Conservation (phyloP, 2,113 vertebrate genomes). For the Holacanthus passer region DNA sequence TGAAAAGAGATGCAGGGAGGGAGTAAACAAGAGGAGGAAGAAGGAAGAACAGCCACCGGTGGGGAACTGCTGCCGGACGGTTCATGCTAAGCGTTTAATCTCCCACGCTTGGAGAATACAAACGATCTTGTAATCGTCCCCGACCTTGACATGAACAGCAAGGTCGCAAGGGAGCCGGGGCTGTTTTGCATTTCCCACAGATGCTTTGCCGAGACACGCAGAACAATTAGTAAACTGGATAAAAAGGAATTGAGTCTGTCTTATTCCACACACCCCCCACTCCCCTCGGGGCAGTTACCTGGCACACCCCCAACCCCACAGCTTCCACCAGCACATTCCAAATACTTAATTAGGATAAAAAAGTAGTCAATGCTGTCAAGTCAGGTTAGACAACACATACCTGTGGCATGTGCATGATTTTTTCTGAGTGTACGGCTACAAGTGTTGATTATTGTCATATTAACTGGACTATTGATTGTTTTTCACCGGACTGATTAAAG, state of each 20-base stretch:
- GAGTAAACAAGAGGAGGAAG: slow-evolving; percentile 12
- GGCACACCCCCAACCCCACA: slow-evolving; percentile 35
- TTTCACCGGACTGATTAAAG: neutral
- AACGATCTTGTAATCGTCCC: slow-evolving; percentile 81
- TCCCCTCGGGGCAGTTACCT: slow-evolving; percentile 59
- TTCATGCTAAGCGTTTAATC: slow-evolving; percentile 83
- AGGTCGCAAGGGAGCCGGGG: slow-evolving; percentile 53
- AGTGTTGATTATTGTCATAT: neutral
- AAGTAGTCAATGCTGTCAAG: slow-evolving; percentile 79
- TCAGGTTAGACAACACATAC: slow-evolving; percentile 67
- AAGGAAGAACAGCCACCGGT: slow-evolving; percentile 36
- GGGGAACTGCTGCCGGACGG: slow-evolving; percentile 64
- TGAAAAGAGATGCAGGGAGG: slow-evolving; percentile 6
- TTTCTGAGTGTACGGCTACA: neutral
- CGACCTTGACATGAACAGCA: slow-evolving; percentile 79
- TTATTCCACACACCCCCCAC: neutral
- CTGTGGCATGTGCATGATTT: neutral
- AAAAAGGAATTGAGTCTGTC: slow-evolving; percentile 50
- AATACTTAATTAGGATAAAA: slow-evolving; percentile 85
- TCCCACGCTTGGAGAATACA: slow-evolving; percentile 79
- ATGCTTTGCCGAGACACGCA: slow-evolving; percentile 60
- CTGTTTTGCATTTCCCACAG: slow-evolving; percentile 73
- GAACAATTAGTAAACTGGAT: slow-evolving; percentile 84
- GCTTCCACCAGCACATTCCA: slow-evolving; percentile 68
- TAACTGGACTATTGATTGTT: neutral